Evolutionary conservation across 2,113 vertebrate species (phyloP), one percentile per base, ranked within the genome.

Genomic region (Poeciliopsis retropinna): DNA sequence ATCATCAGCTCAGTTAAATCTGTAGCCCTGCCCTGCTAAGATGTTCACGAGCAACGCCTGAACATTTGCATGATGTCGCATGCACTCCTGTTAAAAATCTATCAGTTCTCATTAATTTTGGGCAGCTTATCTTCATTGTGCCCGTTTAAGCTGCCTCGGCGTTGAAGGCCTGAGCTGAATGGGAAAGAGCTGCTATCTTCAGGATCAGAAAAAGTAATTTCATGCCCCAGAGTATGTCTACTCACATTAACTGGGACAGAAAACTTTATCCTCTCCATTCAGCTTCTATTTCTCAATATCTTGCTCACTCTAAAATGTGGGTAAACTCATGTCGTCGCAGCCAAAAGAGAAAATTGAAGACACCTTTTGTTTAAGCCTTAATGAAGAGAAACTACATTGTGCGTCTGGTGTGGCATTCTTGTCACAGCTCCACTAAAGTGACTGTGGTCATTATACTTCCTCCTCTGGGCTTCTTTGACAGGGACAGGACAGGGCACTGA

Each of bases 141-240:
- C 63, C 60, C 28, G 61, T 88, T 89, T 41, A 75, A 72, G 81
- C 82, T 1, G 78, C 72, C 67, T 76, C 73, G 60, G 63, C 64
- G 75, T 60, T 34, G 57, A 69, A 75, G 78, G 19, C 75, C 74
- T 80, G 83, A 87, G 83, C 81, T 86, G 83, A 90, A 92, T 85
- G 75, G 84, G 70, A 89, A 89, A 82, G 79, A 82, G 82, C 67
- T 71, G 68, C 81, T 88, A 92, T 92, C 89, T 28, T 80, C 70
- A 64, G 71, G 74, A 94, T 92, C 91, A 85, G 75, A 79, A 81
- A 84, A 92, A 93, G 89, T 91, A 80, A 91, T 92, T 92, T 91
- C 90, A 92, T 72, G 89, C 82, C 76, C 85, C 81, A 87, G 75
- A 87, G 86, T 91, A 73, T 77, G 87, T 91, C 88, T 86, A 84